These are phyloP conservation scores for Mesorhabditis sp. DNA, from an alignment of 2,888 invertebrate species.

Conservation along the genomic window DNA sequence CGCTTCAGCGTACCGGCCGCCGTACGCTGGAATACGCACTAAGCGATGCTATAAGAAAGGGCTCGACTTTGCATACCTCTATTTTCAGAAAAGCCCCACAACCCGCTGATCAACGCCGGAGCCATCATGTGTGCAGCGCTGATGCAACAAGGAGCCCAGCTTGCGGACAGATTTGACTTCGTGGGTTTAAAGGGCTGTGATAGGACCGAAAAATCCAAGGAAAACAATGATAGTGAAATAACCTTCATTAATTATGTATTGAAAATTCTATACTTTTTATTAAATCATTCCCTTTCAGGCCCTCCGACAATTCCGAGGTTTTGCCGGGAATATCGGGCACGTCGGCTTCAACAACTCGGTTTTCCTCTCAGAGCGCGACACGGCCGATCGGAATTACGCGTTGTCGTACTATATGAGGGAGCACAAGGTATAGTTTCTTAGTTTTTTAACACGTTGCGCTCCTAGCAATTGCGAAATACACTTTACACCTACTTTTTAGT, in stretches of 20 bases:
- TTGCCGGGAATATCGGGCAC: constrained; percentile 79
- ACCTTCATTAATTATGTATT: no score
- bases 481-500: constrained; percentile 18
- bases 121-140: constrained; percentile 87
- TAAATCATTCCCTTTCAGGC: constrained; percentile 24
- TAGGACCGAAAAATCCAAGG: background rate
- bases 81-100: constrained; percentile 85
- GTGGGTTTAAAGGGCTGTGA: constrained; percentile 23
- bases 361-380: constrained; percentile 76
- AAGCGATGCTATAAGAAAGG: no score
- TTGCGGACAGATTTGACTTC: constrained; percentile 62
- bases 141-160: constrained; percentile 56
- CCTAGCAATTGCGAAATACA: background rate
- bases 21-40: no score
- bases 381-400: constrained; percentile 94
- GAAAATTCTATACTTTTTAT: background rate
- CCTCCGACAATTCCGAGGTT: constrained; percentile 34
- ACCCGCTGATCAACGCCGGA: constrained; percentile 97
- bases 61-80: background rate
- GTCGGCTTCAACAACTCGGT: constrained; percentile 86
- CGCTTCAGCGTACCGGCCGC: no score
- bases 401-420: constrained; percentile 96
- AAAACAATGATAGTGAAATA: background rate
- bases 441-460: no score
- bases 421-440: constrained; percentile 55